Evolutionary conservation across 2,888 invertebrate species (phyloP), one percentile per base, ranked within the genome.

Genomic region (Trachelus tabidus): DNA sequence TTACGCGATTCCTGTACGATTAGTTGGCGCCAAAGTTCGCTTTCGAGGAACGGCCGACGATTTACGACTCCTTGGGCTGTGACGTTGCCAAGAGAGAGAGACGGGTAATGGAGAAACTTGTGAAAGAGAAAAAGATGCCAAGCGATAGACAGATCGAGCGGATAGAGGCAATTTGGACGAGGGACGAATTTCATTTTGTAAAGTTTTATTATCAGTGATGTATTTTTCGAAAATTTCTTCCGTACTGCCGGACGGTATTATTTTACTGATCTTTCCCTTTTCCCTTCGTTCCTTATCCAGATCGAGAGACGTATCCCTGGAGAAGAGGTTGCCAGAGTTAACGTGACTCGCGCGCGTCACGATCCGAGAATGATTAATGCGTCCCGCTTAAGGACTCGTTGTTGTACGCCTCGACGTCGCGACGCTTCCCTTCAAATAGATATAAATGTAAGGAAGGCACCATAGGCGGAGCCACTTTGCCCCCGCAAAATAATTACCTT

Each of bases 321-420:
- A 37, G 37, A 37, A 37, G 37, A 37, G 37, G 15, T 15, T 37
- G 15, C 4, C 40, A 40, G 40, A 23, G 9, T 56, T 56, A 56
- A 23, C 56, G 56, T 9, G 56, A 15, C 56, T 56, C 56, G 56
- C 9, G 56, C 23, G 56, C 56, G 23, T 56, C 56, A 23, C 56
- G 80, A 79, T 79, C 81, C 81, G 80, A 77, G 78, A 79, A 83
- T 87, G 86, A 87, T 87, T 85, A 85, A 87, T 87, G 83, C 37
- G 73, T 34, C 34, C 69, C 81, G 82, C 83, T 82, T 81, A 82
- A 84, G 78, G 80, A 79, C 56, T 76, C 82, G 83, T 85, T 85
- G 85, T 87, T 85, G 79, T 79, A 56, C 56, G 56, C 56, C 23
- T 56, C 23, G 56, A 56, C 56, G 56, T 56, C 23, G 56, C 23